Evolutionary conservation across 2,113 vertebrate species (phyloP).

Genomic region (Cynocephalus volans): DNA sequence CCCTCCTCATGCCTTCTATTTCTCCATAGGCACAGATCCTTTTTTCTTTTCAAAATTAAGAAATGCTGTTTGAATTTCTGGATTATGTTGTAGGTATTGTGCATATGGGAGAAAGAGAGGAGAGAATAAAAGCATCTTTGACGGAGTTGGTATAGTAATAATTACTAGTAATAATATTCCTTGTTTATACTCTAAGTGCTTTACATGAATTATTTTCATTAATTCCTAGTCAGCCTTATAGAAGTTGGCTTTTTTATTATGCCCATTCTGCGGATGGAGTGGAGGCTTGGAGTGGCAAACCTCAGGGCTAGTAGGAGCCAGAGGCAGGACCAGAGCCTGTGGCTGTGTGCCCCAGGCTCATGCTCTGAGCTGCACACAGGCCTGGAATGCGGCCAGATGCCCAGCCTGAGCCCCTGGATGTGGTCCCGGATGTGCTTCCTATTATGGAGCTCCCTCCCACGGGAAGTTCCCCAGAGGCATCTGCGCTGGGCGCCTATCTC

Average conservation of each 20-base stretch:
- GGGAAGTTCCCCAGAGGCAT: background rate
- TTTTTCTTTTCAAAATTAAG: background rate
- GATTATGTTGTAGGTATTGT: background rate
- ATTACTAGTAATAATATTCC: background rate
- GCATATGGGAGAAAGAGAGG: background rate
- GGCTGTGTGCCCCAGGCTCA: background rate
- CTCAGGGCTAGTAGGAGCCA: background rate
- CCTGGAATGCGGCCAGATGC: background rate
- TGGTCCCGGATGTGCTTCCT: background rate
- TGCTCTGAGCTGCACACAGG: background rate
- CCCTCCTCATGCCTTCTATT: background rate
- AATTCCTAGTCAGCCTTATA: background rate
- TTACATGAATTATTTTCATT: background rate
- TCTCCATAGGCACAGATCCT: background rate
- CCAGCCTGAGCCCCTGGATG: rapidly evolving
- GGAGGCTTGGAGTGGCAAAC: background rate
- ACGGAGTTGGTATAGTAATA: background rate
- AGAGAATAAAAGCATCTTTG: background rate
- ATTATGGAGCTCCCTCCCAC: background rate
- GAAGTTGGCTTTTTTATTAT: background rate
- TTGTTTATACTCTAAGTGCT: background rate
- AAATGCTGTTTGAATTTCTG: background rate
- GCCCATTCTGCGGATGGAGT: background rate
- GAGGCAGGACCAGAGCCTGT: background rate
- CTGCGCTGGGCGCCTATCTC: rapidly evolving